Evolutionary conservation across 2,797 vertebrate species (phyloP), one percentile per base, ranked within the genome.

Genomic region (Clarias fuscus): DNA sequence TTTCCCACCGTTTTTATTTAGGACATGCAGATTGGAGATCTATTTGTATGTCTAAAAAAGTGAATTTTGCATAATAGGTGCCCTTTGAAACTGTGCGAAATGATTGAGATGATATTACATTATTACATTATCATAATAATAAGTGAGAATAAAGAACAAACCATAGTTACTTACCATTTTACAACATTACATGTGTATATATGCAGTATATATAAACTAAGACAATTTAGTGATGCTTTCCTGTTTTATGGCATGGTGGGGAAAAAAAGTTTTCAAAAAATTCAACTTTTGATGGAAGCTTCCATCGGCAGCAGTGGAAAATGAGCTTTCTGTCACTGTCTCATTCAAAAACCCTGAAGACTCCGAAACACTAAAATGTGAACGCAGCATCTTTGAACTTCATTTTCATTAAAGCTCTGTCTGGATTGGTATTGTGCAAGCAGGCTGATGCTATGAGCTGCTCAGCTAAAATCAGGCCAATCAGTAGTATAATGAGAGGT

Each of bases 401-500:
- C 6, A 13, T 59, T 70, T 80, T 79, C 86, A 75, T 78, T 83
- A 83, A 71, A 62, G 61, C 67, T 65, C 10, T 76, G 64, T 93
- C 77, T 85, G 92, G 59, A 92, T 94, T 94, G 94, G 93, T 94
- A 94, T 92, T 93, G 93, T 93, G 94, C 93, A 94, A 93, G 90
- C 92, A 95, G 94, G 92, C 94, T 94, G 93, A 94, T 94, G 93
- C 90, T 92, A 92, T 88, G 93, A 93, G 94, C 94, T 95, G 95
- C 95, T 95, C 94, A 94, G 94, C 96, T 96, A 96, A 96, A 96
- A 96, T 96, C 96, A 96, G 95, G 95, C 96, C 96, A 96, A 96
- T 97, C 96, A 96, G 95, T 92, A 94, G 94, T 95, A 96, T 96
- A 97, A 97, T 96, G 96, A 97, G 96, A 95, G 96, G 95, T 95